Percentiles rank a stretch among this genome's conserved stretches.
These are phyloP conservation scores for Catagonus wagneri DNA, from an alignment of 2,113 vertebrate genomes.

Conservation along the genomic window DNA sequence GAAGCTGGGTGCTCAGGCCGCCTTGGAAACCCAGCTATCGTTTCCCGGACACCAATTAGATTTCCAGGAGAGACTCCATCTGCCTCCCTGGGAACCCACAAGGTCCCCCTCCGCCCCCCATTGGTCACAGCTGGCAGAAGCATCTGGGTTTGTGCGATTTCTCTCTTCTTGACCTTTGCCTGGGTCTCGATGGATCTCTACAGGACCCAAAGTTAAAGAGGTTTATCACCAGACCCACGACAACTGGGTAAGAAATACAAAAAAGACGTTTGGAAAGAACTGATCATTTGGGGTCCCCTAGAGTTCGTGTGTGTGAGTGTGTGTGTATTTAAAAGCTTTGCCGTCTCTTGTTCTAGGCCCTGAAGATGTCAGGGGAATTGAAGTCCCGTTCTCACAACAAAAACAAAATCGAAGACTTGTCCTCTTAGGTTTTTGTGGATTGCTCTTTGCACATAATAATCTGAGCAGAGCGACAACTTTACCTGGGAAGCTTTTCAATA, in stretches of 20 bases:
- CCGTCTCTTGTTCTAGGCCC: background rate
- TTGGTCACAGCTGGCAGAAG: slow-evolving; percentile 24
- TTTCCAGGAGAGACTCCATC: slow-evolving; percentile 63
- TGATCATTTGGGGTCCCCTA: background rate
- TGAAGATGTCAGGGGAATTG: background rate
- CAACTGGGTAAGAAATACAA: background rate
- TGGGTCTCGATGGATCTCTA: background rate
- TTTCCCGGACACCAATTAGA: slow-evolving; percentile 53
- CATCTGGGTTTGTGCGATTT: background rate
- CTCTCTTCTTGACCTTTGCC: background rate
- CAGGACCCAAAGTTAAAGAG: background rate
- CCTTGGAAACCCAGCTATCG: slow-evolving; percentile 46
- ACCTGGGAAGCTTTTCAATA: background rate
- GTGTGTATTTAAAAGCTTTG: too few species aligned
- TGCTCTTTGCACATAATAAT: background rate
- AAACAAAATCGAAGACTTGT: background rate
- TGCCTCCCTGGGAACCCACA: background rate
- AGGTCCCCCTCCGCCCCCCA: too few species aligned
- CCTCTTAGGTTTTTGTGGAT: background rate
- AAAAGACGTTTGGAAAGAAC: slow-evolving; percentile 1
- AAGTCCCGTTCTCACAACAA: slow-evolving; percentile 1
- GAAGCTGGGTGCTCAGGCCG: background rate
- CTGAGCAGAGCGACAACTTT: background rate
- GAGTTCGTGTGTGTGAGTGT: too few species aligned
- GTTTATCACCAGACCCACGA: background rate